Evolutionary conservation across 2,113 vertebrate species (phyloP).

Genomic region (Pachypanchax playfairii): DNA sequence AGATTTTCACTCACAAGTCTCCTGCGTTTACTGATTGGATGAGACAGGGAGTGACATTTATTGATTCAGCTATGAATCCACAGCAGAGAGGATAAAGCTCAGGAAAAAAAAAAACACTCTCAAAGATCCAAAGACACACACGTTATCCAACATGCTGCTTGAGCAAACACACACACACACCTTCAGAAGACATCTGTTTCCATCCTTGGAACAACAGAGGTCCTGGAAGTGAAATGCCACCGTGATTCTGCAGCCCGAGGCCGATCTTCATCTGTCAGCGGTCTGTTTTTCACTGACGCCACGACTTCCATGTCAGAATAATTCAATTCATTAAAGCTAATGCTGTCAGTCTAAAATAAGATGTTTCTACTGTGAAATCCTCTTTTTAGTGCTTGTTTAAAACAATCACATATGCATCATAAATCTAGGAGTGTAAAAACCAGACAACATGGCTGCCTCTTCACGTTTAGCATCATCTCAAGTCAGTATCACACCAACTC

Average conservation of each 20-base stretch:
- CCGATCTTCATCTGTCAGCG: slow-evolving; percentile 23
- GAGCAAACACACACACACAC: slow-evolving; percentile 5
- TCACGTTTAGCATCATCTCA: too few species aligned
- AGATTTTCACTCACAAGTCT: slow-evolving; percentile 24
- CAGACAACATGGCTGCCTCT: neutral
- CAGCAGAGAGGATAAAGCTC: slow-evolving; percentile 29
- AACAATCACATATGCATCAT: too few species aligned
- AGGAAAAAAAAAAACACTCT: too few species aligned
- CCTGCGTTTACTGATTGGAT: slow-evolving; percentile 11
- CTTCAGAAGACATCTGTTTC: slow-evolving; percentile 39
- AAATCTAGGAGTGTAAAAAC: neutral
- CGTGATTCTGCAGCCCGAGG: slow-evolving; percentile 24
- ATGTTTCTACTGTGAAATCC: neutral
- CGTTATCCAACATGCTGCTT: slow-evolving; percentile 5
- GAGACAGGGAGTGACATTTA: slow-evolving; percentile 33
- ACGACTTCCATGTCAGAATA: slow-evolving; percentile 29
- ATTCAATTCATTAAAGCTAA: slow-evolving; percentile 50
- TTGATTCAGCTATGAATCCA: slow-evolving; percentile 27
- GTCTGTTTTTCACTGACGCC: slow-evolving; percentile 29
- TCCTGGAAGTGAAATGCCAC: slow-evolving; percentile 25
- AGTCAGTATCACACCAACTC: too few species aligned
- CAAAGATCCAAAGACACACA: slow-evolving; percentile 20
- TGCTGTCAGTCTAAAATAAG: slow-evolving; percentile 28
- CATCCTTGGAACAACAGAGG: slow-evolving; percentile 23
- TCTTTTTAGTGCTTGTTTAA: neutral